These are phyloP conservation scores for Rhodeus uyekii DNA, from an alignment of 2,797 vertebrate genomes.

Conservation along the genomic window DNA sequence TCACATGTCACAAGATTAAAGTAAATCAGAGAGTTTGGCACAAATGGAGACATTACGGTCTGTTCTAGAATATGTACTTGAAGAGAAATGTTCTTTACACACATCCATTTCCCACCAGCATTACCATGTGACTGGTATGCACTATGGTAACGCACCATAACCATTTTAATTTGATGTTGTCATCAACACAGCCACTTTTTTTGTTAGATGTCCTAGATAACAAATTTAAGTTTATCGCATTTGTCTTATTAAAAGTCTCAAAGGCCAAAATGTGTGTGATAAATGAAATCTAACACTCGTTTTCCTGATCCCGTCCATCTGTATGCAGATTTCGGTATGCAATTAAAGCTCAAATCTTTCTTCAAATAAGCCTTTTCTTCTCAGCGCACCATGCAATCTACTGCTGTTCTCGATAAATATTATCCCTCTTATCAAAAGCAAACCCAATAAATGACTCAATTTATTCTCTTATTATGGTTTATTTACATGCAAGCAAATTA, in stretches of 20 bases:
- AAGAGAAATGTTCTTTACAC: not conserved
- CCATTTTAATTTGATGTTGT: slow-evolving; percentile 34
- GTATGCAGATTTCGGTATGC: slow-evolving; percentile 68
- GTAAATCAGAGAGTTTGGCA: not conserved
- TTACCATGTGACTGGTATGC: slow-evolving; percentile 28
- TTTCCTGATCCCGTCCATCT: slow-evolving; percentile 53
- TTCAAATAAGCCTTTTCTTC: slow-evolving; percentile 72
- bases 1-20: not conserved
- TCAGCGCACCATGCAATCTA: slow-evolving; percentile 63
- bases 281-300: slow-evolving; percentile 8
- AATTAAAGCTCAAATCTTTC: slow-evolving; percentile 79
- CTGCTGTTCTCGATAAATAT: slow-evolving; percentile 72
- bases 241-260: slow-evolving; percentile 9
- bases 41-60: not conserved
- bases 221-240: not conserved
- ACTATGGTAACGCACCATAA: not conserved
- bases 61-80: not conserved
- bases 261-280: slow-evolving; percentile 24
- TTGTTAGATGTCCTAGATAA: not conserved
- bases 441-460: slow-evolving; percentile 73
- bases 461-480: slow-evolving; percentile 63
- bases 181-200: slow-evolving; percentile 10
- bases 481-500: slow-evolving; percentile 65
- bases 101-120: slow-evolving; percentile 17
- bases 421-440: slow-evolving; percentile 79